phyloP scores from a whole-genome alignment of 2,113 vertebrate species.

The Eupsittula cactorum region DNA sequence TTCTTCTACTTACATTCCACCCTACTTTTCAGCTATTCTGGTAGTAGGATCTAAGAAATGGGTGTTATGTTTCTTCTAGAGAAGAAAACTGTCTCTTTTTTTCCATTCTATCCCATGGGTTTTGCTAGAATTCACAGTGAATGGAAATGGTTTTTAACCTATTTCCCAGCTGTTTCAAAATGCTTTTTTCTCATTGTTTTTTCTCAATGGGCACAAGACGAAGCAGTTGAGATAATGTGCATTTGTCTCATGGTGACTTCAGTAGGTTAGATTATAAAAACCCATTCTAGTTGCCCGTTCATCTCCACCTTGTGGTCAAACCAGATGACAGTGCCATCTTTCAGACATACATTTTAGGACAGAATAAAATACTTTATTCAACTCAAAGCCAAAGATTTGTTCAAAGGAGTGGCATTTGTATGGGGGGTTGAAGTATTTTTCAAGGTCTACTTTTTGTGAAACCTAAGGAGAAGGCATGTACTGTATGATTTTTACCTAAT shows the following conservation, averaged over 20 bases:
- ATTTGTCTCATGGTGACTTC: background rate
- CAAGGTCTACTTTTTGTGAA: background rate
- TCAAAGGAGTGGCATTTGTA: background rate
- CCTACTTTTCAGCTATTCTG: background rate
- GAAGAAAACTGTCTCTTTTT: background rate
- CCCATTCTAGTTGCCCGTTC: background rate
- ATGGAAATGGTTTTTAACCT: background rate
- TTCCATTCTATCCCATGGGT: background rate
- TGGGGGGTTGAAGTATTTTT: background rate
- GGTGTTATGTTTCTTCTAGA: background rate
- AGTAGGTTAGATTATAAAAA: background rate
- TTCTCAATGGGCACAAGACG: background rate
- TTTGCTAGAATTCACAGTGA: background rate
- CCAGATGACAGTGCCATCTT: background rate
- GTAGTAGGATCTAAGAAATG: background rate
- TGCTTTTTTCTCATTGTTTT: background rate
- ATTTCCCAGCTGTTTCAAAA: background rate
- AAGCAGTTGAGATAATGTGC: background rate
- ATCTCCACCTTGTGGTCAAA: slow-evolving; percentile 25
- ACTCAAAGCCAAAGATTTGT: background rate
- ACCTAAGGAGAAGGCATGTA: background rate
- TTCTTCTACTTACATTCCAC: background rate
- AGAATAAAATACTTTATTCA: background rate
- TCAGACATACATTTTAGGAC: background rate
- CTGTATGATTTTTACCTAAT: background rate